These are phyloP conservation scores for Mustela lutreola DNA, from an alignment of 2,113 vertebrate genomes.

Conservation along the genomic window DNA sequence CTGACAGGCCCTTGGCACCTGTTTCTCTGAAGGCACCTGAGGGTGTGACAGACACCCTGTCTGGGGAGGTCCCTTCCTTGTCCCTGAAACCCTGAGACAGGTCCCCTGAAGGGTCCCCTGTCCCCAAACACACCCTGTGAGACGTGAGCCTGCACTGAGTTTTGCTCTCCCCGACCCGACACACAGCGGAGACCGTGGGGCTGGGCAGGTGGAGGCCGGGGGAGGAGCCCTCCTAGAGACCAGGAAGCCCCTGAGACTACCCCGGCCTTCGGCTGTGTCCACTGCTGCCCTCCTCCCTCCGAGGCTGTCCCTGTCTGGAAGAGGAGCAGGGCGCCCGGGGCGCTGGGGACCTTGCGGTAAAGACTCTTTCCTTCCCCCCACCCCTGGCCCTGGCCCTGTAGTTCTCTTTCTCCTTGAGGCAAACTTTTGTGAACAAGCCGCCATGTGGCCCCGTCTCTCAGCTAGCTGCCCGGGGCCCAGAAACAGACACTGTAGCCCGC, in stretches of 20 bases:
- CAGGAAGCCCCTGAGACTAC: neutral
- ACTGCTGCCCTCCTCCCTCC: neutral
- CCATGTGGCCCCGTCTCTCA: neutral
- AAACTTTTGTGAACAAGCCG: neutral
- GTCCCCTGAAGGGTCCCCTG: neutral
- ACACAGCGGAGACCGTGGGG: too few relatives aligned
- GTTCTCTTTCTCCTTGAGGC: neutral
- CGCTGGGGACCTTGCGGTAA: neutral
- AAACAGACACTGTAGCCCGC: neutral
- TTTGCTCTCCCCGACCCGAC: neutral
- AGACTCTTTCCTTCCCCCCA: neutral
- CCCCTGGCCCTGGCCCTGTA: neutral
- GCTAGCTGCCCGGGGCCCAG: neutral
- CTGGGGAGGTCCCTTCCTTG: neutral
- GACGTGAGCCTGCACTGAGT: neutral
- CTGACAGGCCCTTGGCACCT: neutral
- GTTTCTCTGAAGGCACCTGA: neutral
- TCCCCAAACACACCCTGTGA: neutral
- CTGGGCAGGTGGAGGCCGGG: neutral
- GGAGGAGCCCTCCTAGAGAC: neutral
- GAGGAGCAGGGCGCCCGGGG: neutral
- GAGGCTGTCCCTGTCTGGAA: too few relatives aligned
- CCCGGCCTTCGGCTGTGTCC: neutral
- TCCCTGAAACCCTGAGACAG: neutral
- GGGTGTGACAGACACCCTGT: neutral